Percentiles rank a stretch among this genome's conserved stretches.
These are phyloP conservation scores for Tachystola acroxantha DNA, from an alignment of 2,888 invertebrate genomes.

Conservation along the genomic window DNA sequence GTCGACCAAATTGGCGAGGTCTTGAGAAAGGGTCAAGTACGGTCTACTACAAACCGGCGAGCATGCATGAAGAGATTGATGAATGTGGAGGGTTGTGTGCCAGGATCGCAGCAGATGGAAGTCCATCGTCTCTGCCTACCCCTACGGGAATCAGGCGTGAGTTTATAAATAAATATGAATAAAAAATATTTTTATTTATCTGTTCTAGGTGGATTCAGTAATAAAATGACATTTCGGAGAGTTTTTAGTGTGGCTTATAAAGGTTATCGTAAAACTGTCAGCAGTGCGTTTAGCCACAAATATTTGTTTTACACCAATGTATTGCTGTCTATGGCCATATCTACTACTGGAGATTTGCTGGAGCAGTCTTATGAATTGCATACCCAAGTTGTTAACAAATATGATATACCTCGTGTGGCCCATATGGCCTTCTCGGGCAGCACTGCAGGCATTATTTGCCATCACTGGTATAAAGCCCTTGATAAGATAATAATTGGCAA, in stretches of 20 bases:
- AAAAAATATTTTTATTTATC: constrained; percentile 12
- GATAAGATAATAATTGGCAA: constrained; percentile 86
- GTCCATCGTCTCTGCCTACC: no score
- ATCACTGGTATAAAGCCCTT: constrained; percentile 90
- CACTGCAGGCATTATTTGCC: constrained; percentile 87
- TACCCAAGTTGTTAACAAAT: constrained; percentile 70
- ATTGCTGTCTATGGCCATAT: constrained; percentile 84
- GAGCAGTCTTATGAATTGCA: constrained; percentile 88
- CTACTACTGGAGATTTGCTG: constrained; percentile 87
- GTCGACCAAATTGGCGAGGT: no score
- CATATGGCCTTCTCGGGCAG: constrained; percentile 89
- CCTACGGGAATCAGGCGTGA: no score
- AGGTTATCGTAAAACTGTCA: constrained; percentile 33
- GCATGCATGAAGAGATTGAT: no score
- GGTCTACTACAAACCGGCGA: no score
- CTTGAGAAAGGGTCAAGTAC: no score
- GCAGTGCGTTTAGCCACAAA: constrained; percentile 77
- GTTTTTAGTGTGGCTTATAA: constrained; percentile 39
- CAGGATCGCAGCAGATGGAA: no score
- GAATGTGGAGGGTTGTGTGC: no score
- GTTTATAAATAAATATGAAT: constrained; percentile 8
- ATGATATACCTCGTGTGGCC: constrained; percentile 80
- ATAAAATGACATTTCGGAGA: constrained; percentile 43
- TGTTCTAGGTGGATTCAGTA: constrained; percentile 55
- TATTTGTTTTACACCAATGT: constrained; percentile 89